These are phyloP conservation scores for Mus minutoides DNA, from an alignment of 2,797 vertebrate genomes.

Conservation along the genomic window DNA sequence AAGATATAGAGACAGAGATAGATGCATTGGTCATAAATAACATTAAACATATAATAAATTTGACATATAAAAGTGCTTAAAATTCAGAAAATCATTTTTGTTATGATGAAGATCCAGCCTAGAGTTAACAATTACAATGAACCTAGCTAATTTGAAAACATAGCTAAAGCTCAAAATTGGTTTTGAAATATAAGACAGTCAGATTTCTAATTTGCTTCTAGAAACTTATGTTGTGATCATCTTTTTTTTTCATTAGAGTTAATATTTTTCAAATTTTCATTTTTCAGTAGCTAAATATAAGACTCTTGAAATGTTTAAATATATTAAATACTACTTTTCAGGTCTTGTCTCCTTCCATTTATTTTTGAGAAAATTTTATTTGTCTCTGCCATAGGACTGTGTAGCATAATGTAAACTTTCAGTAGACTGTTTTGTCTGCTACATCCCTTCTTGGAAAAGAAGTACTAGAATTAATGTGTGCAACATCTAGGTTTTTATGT, in stretches of 20 bases:
- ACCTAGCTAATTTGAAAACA: background rate
- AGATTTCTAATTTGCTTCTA: background rate
- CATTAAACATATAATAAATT: slow-evolving; percentile 15
- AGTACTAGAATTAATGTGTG: background rate
- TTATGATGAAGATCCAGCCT: background rate
- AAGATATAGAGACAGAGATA: background rate
- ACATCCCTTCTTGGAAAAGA: background rate
- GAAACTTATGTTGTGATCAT: background rate
- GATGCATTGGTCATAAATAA: background rate
- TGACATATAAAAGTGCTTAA: background rate
- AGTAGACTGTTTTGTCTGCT: background rate
- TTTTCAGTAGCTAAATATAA: slow-evolving; percentile 24
- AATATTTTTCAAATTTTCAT: background rate
- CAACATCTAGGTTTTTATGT: background rate
- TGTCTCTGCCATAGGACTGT: background rate
- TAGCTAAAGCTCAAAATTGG: background rate
- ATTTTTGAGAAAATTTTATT: background rate
- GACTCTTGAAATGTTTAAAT: background rate
- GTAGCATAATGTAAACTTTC: background rate
- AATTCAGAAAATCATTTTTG: background rate
- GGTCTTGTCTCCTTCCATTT: background rate
- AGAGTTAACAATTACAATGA: slow-evolving; percentile 21
- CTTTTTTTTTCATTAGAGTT: background rate
- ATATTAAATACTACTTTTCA: background rate
- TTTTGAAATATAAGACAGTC: background rate